Evolutionary conservation across 2,888 invertebrate species (phyloP), one percentile per base, ranked within the genome.

Genomic region (Polyploca ridens): DNA sequence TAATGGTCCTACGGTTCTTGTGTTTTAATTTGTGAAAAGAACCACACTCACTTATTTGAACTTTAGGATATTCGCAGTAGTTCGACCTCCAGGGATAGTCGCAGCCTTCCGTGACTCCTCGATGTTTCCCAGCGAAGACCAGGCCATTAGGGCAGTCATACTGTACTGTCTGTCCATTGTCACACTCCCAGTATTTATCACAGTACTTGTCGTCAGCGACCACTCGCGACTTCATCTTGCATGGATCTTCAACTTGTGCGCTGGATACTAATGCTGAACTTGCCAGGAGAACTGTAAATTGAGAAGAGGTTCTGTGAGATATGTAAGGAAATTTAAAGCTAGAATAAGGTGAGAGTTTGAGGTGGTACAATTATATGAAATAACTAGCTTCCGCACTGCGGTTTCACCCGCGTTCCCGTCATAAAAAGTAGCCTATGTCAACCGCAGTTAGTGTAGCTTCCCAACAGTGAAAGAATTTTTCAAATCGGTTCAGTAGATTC

Each of bases 131-230:
- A 19, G 98, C 97, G 90, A 97, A 98, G 60, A 98, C 98, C 73
- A 98, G 93, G 0, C 98, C 98, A 82, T 98, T 98, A 64, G 98
- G 98, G 82, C 98, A 98, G 91, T 98, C 98, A 87, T 98, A 98
- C 67, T 98, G 94, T 71, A 97, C 96, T 0, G 97, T 96, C 84
- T 97, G 97, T 0, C 97, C 97, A 76, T 95, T 96, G 68, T 97
- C 97, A 82, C 98, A 98, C 87, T 98, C 98, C 97, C 98, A 98
- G 83, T 97, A 97, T 66, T 96, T 94, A 83, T 94, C 94, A 83
- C 98, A 98, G 89, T 98, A 97, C 62, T 96, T 96, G 75, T 96
- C 96, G 79, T 98, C 98, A 0, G 95, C 95, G 0, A 97, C 96
- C 0, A 98, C 95, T 63, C 97, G 94, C 8, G 96, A 91, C 89